phyloP scores from a whole-genome alignment of 2,113 vertebrate genomes.

The Pteruthius melanotis region DNA sequence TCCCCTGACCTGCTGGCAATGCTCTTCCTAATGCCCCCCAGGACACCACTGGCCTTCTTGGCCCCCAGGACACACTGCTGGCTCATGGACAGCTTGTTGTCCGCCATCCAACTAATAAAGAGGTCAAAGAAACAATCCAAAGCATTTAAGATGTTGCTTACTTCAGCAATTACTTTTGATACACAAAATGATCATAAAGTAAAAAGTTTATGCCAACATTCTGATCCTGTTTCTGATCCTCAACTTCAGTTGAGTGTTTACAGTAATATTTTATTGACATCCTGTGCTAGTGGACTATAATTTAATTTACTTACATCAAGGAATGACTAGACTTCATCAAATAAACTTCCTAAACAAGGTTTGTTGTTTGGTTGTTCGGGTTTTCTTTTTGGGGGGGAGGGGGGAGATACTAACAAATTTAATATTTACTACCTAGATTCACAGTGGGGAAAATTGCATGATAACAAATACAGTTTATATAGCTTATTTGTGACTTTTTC shows the following conservation, averaged over 20 bases:
- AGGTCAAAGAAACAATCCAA: background rate
- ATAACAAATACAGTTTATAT: background rate
- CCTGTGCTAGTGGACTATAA: background rate
- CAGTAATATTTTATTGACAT: background rate
- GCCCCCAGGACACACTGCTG: background rate
- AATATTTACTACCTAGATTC: background rate
- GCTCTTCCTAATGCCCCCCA: background rate
- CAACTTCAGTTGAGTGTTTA: background rate
- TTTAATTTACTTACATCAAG: background rate
- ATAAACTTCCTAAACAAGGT: background rate
- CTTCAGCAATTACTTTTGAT: background rate
- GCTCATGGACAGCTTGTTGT: background rate
- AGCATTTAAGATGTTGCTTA: background rate
- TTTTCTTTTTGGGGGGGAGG: too few species aligned
- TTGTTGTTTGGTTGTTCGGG: background rate
- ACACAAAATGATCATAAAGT: background rate
- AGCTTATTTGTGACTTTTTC: background rate
- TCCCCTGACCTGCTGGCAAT: accelerated
- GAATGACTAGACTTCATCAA: background rate
- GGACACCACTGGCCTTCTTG: background rate
- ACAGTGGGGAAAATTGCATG: background rate
- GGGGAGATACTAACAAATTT: background rate
- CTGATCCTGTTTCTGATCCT: too few species aligned
- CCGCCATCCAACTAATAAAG: background rate
- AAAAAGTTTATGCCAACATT: background rate